Base-by-base conservation (phyloP, 2,888 invertebrate genomes). In the Caenorhabditis zanzibari region DNA sequence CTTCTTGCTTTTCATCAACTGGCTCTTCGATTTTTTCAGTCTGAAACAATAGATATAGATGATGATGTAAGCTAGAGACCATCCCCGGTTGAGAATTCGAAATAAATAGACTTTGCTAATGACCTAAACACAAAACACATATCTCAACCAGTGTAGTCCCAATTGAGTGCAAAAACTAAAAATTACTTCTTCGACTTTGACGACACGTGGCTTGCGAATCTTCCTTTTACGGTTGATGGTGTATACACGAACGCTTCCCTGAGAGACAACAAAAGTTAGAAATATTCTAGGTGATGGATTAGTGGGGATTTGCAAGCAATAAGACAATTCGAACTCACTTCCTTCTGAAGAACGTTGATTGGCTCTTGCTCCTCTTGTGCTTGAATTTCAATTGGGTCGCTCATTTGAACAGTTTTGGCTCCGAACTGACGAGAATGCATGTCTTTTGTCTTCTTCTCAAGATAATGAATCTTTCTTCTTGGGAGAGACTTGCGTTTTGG, bases 371-470 rank as follows among this genome's bases (percentile, higher is more conserved):
- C 82, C 38, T 76, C 76, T 41, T 82, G 82, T 22, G 76, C 72
- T 44, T 82, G 76, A 54, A 82, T 76, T 10, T 82, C 74, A 24
- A 82, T 79, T 61, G 82, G 82, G 19, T 82, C 82, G 26, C 47
- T 73, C 82, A 82, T 79, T 44, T 82, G 77, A 73, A 82, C 68
- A 24, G 82, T 82, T 58, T 82, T 82, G 19, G 79, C 73, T 47
- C 77, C 82, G 28, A 82, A 82, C 63, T 82, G 82, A 32, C 82
- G 69, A 49, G 77, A 73, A 49, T 82, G 82, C 82, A 82, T 82
- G 26, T 68, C 69, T 73, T 61, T 64, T 47, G 47, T 28, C 74
- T 82, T 82, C 76, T 79, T 82, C 19, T 77, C 79, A 35, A 79
- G 47, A 64, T 82, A 69, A 28, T 79, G 73, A 56, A 79, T 74